A percentile compares a stretch with the other conserved stretches of the same genome.
Conservation (phyloP, 2,113 vertebrate genomes). For the Indicator maculatus region DNA sequence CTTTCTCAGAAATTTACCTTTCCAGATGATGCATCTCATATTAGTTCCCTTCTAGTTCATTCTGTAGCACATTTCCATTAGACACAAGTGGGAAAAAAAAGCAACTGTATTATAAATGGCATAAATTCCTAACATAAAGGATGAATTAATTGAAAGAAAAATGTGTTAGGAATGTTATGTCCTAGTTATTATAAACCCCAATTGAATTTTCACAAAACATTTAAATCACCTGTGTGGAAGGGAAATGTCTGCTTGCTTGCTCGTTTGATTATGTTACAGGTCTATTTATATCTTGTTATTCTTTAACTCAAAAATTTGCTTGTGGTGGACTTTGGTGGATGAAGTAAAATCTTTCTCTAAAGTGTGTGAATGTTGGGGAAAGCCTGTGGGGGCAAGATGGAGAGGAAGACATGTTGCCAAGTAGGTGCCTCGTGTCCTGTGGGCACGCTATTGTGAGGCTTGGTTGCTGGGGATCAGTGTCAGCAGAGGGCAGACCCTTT, state of each 20-base stretch:
- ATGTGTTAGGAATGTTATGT: background rate
- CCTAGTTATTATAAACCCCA: background rate
- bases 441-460: fast-evolving
- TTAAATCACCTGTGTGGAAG: background rate
- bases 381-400: background rate
- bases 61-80: constrained; percentile 19
- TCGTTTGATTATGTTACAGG: background rate
- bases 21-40: constrained; percentile 2
- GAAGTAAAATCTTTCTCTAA: fast-evolving
- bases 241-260: background rate
- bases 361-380: background rate
- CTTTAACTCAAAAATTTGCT: background rate
- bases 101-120: background rate
- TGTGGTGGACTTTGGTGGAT: background rate
- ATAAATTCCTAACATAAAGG: background rate
- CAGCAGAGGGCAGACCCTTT: background rate
- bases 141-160: constrained; percentile 22
- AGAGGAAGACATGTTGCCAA: fast-evolving
- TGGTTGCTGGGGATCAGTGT: fast-evolving
- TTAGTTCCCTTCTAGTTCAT: constrained; percentile 16
- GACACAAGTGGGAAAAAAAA: background rate
- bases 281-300: background rate
- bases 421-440: fast-evolving
- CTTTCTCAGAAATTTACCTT: constrained; percentile 39
- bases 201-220: constrained; percentile 11